Percentiles rank a stretch among this genome's conserved stretches.
Evolutionary conservation across 2,888 invertebrate genomes (phyloP).

Genomic region (Xestia sexstrigata): DNA sequence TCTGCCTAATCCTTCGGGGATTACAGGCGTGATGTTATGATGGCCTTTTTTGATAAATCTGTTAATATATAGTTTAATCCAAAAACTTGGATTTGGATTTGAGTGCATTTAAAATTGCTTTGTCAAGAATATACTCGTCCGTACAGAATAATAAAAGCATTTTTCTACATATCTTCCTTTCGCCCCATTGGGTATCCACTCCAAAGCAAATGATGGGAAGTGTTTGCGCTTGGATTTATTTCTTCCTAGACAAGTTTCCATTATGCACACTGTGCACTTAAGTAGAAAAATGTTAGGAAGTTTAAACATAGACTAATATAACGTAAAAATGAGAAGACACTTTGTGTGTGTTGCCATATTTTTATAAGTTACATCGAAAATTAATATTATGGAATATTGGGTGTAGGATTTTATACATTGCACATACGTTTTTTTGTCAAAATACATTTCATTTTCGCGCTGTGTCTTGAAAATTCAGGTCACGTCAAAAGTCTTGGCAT

Average conservation of each 20-base stretch:
- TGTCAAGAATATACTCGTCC: not conserved
- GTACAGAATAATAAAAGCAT: slow-evolving; percentile 11
- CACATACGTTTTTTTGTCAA: not conserved
- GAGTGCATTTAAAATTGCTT: not conserved
- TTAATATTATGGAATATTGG: not conserved
- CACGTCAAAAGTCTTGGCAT: slow-evolving; percentile 13
- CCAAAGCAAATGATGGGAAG: slow-evolving; percentile 41
- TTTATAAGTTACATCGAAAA: not conserved
- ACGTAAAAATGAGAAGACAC: not conserved
- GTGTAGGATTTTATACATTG: slow-evolving; percentile 6
- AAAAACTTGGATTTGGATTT: not conserved
- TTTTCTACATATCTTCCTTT: slow-evolving; percentile 32
- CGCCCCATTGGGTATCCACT: slow-evolving; percentile 46
- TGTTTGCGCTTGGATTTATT: slow-evolving; percentile 58
- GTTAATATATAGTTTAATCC: not conserved
- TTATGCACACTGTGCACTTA: slow-evolving; percentile 58
- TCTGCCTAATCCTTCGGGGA: too few species aligned
- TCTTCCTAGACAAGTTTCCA: slow-evolving; percentile 40
- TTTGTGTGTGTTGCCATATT: not conserved
- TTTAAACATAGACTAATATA: slow-evolving; percentile 38
- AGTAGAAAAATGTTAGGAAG: slow-evolving; percentile 43
- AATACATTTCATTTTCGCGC: slow-evolving; percentile 15
- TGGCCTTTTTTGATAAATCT: too few species aligned
- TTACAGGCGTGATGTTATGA: too few species aligned
- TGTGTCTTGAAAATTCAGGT: slow-evolving; percentile 17